These are phyloP conservation scores for Drosophila diplacantha DNA, from an alignment of 2,888 invertebrate genomes.

Conservation along the genomic window DNA sequence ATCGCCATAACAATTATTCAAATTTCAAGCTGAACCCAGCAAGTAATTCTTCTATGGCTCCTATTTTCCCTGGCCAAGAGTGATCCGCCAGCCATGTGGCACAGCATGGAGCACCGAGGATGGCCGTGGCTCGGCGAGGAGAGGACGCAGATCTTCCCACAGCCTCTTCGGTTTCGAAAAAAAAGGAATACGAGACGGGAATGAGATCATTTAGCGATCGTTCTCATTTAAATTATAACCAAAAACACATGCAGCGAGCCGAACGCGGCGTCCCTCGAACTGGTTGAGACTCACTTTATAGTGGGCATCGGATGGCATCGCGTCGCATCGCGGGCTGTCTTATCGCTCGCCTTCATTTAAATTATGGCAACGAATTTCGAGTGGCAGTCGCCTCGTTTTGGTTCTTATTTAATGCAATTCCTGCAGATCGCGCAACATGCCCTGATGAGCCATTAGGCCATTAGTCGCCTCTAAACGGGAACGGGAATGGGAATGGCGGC, in stretches of 20 bases:
- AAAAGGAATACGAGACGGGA: conserved; percentile 10
- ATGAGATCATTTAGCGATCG: conserved; percentile 43
- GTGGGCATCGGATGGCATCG: conserved; percentile 4
- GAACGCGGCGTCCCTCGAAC: conserved; percentile 13
- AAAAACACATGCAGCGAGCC: conserved; percentile 39
- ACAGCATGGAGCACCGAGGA: conserved; percentile 14
- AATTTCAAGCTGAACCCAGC: background rate
- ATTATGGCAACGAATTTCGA: conserved; percentile 56
- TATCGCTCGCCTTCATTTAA: conserved; percentile 56
- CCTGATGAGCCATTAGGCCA: conserved; percentile 70
- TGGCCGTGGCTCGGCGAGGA: background rate
- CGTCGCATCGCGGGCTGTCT: conserved; percentile 15
- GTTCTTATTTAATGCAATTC: conserved; percentile 47
- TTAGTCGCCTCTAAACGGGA: conserved; percentile 64
- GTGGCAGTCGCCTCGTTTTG: conserved; percentile 20
- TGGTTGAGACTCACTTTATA: conserved; percentile 25
- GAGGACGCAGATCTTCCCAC: conserved; percentile 24
- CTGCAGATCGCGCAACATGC: conserved; percentile 39
- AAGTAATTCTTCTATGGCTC: background rate
- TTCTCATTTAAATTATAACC: conserved; percentile 47
- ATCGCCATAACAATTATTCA: background rate
- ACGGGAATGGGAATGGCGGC: background rate
- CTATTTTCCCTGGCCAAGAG: background rate
- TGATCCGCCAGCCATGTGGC: conserved; percentile 11
- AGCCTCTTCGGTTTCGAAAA: conserved; percentile 16